Conservation (phyloP, 2,888 invertebrate genomes). For the Archaeoteleia sp. region DNA sequence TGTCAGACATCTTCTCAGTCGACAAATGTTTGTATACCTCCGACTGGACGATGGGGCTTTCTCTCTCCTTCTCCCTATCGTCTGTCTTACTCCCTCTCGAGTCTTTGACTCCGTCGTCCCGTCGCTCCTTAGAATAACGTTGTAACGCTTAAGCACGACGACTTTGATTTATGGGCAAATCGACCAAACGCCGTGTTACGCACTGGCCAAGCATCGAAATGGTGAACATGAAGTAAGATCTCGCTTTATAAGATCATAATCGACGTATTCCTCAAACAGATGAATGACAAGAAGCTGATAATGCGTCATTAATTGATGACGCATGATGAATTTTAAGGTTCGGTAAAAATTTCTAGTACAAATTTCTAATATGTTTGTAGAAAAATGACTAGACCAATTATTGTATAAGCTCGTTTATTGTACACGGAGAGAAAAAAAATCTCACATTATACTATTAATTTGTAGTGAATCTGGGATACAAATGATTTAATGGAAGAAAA, state of each 20-base stretch:
- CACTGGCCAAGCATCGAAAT: slow-evolving; percentile 58
- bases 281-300: neutral
- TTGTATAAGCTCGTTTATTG: too few species aligned
- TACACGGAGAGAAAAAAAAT: too few species aligned
- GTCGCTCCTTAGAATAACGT: slow-evolving; percentile 30
- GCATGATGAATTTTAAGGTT: neutral
- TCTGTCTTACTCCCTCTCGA: slow-evolving; percentile 4
- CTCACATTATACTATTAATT: too few species aligned
- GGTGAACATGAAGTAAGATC: slow-evolving; percentile 60
- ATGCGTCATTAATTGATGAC: neutral
- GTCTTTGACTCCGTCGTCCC: slow-evolving; percentile 9
- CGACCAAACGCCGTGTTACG: slow-evolving; percentile 36
- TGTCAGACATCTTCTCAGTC: slow-evolving; percentile 52
- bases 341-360: too few species aligned
- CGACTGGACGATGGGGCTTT: neutral
- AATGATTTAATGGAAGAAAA: too few species aligned
- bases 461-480: too few species aligned
- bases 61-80: slow-evolving; percentile 9
- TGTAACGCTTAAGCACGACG: slow-evolving; percentile 51
- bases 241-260: slow-evolving; percentile 62
- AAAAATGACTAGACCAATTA: too few species aligned
- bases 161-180: slow-evolving; percentile 54
- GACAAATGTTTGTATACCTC: slow-evolving; percentile 47
- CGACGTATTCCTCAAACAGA: slow-evolving; percentile 44
- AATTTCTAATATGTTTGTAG: too few species aligned